A percentile compares a stretch with the other conserved stretches of the same genome.
Conservation (phyloP, 2,888 invertebrate genomes). For the Hirudinaria manillensis region DNA sequence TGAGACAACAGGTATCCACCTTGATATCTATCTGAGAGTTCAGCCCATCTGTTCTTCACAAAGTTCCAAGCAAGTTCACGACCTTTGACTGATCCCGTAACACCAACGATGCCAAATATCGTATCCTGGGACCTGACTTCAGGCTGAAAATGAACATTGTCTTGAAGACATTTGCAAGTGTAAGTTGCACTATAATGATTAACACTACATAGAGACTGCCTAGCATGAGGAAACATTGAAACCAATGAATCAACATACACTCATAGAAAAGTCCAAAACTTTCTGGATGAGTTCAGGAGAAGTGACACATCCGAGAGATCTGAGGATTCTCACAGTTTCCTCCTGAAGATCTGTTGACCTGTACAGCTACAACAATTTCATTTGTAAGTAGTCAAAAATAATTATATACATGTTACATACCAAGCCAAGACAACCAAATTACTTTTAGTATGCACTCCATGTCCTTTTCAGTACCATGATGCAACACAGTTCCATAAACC, state of each 20-base stretch:
- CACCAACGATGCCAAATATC: slow-evolving; percentile 79
- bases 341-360: slow-evolving; percentile 80
- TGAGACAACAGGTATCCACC: slow-evolving; percentile 70
- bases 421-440: neutral
- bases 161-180: neutral
- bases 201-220: too few species aligned
- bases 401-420: neutral
- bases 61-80: slow-evolving; percentile 84
- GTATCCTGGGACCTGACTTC: slow-evolving; percentile 87
- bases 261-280: slow-evolving; percentile 60
- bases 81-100: slow-evolving; percentile 73
- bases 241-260: slow-evolving; percentile 55
- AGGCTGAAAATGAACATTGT: slow-evolving; percentile 60
- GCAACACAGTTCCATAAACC: slow-evolving; percentile 75
- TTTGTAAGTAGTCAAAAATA: neutral
- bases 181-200: too few species aligned
- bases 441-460: slow-evolving; percentile 72
- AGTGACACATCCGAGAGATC: slow-evolving; percentile 73
- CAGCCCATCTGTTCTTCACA: slow-evolving; percentile 75
- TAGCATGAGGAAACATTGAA: neutral
- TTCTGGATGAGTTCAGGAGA: slow-evolving; percentile 67
- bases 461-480: slow-evolving; percentile 65
- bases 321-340: slow-evolving; percentile 82
- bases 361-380: slow-evolving; percentile 54
- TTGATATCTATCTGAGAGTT: slow-evolving; percentile 70